A percentile compares a stretch with the other conserved stretches of the same genome.
phyloP scores from a whole-genome alignment of 2,113 vertebrate genomes.

The Nothoprocta perdicaria region DNA sequence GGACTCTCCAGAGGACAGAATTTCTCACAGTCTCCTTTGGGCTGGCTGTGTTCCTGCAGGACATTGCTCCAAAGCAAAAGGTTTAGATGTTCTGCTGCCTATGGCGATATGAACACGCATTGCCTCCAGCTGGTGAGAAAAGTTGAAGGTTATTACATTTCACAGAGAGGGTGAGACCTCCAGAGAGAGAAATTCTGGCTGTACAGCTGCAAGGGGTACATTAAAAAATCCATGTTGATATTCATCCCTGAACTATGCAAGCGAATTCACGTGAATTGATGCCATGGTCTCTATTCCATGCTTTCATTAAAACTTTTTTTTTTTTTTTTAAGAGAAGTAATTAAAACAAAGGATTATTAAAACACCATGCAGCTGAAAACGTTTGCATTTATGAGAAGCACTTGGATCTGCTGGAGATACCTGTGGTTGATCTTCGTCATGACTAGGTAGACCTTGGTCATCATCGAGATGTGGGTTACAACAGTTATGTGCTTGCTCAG shows the following conservation, averaged over 20 bases:
- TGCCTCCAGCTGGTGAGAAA: constrained; percentile 59
- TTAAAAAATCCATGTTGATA: neutral
- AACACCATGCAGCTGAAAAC: neutral
- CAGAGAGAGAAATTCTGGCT: neutral
- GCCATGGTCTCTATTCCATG: neutral
- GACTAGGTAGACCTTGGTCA: neutral
- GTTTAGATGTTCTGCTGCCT: constrained; percentile 33
- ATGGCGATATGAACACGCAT: neutral
- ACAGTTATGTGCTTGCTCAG: neutral
- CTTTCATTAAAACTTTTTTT: neutral
- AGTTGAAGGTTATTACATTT: neutral
- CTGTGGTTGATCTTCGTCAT: neutral
- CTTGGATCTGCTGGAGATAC: neutral
- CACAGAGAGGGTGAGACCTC: neutral
- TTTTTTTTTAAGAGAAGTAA: neutral
- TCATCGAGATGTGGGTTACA: neutral
- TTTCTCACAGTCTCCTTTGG: constrained; percentile 63
- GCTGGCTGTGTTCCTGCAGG: constrained; percentile 49
- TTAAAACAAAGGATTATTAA: neutral
- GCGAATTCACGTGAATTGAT: neutral
- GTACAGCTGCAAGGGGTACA: neutral
- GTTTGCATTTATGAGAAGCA: neutral
- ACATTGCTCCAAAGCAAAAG: constrained; percentile 48
- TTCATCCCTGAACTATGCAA: neutral
- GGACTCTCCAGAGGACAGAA: constrained; percentile 63